Conservation (phyloP, 2,888 invertebrate species). For the Trypoxylon attenuatum region DNA sequence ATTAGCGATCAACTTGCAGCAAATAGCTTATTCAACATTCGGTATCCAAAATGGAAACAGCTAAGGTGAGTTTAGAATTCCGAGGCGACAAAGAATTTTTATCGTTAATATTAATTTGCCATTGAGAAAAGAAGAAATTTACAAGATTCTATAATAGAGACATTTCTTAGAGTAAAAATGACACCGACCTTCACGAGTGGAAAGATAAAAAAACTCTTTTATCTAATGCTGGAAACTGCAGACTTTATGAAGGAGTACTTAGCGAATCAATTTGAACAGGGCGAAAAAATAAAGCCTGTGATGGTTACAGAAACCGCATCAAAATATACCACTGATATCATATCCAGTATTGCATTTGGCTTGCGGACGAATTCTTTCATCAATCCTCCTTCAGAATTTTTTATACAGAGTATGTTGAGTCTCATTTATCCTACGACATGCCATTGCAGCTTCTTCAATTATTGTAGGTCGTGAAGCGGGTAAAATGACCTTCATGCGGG, state of each 20-base stretch:
- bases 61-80: slow-evolving; percentile 64
- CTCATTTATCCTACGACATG: too few species aligned
- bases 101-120: too few species aligned
- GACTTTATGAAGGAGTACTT: slow-evolving; percentile 52
- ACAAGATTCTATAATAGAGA: too few species aligned
- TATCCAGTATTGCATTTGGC: slow-evolving; percentile 64
- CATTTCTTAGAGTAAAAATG: slow-evolving; percentile 72
- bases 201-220: slow-evolving; percentile 76
- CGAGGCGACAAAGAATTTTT: background rate
- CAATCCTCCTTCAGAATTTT: slow-evolving; percentile 54
- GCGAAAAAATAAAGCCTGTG: slow-evolving; percentile 20
- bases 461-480: slow-evolving; percentile 18
- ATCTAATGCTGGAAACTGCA: slow-evolving; percentile 71
- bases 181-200: slow-evolving; percentile 77
- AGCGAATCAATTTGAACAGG: slow-evolving; percentile 14
- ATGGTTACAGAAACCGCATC: slow-evolving; percentile 33
- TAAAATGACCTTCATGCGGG: background rate
- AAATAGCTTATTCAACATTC: slow-evolving; percentile 71
- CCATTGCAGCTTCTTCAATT: too few species aligned
- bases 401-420: slow-evolving; percentile 47
- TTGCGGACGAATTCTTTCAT: slow-evolving; percentile 59
- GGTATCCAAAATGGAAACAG: slow-evolving; percentile 76
- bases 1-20: slow-evolving; percentile 64
- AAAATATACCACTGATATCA: slow-evolving; percentile 62
- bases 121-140: too few species aligned